These are phyloP conservation scores for Scaeva pyrastri DNA, from an alignment of 2,888 invertebrate species.

Conservation along the genomic window DNA sequence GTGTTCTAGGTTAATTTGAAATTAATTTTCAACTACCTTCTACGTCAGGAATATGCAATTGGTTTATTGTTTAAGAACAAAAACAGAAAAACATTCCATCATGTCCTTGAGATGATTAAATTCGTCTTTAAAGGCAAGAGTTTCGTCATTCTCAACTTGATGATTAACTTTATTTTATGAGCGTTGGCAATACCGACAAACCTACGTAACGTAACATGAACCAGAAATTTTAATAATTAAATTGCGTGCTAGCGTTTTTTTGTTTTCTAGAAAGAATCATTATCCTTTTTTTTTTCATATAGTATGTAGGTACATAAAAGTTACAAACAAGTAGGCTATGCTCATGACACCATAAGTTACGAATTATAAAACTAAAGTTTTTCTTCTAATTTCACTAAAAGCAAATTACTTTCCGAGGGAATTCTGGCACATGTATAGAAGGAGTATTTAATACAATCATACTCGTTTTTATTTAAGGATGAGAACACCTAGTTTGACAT, in stretches of 20 bases:
- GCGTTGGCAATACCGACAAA: neutral
- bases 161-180: neutral
- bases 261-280: neutral
- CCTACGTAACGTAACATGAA: no score
- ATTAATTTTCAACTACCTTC: neutral
- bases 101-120: neutral
- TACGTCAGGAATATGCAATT: no score
- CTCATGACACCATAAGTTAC: constrained; percentile 3
- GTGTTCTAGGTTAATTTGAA: neutral
- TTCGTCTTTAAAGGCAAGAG: neutral
- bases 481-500: neutral
- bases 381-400: neutral
- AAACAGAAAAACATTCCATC: neutral
- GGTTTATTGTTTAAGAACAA: neutral
- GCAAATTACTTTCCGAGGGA: constrained; percentile 2
- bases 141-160: neutral
- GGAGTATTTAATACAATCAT: no score
- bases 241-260: constrained; percentile 6
- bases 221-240: neutral
- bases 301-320: no score
- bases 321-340: neutral
- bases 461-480: no score
- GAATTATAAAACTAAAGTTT: neutral
- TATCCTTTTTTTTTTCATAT: no score
- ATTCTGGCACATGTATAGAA: neutral